Evolutionary conservation across 2,888 invertebrate species (phyloP), one percentile per base, ranked within the genome.

Genomic region (Sceliomorpha sp.): DNA sequence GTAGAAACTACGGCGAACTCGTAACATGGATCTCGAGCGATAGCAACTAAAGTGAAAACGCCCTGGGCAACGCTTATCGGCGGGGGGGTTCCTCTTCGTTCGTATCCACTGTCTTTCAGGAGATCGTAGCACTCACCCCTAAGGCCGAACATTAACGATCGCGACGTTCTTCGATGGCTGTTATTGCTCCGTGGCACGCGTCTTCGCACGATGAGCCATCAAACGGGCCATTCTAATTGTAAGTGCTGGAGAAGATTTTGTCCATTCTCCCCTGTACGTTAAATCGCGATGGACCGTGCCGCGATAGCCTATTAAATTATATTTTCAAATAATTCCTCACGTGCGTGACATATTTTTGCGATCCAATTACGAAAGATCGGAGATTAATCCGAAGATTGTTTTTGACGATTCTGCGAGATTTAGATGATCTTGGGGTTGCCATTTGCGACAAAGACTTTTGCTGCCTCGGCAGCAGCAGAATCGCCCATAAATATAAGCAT

Each of bases 401-500:
- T 20, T 20, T 20, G 20, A 1, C 13, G 26, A 27, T n/a, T 6
- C 6, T 27, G 13, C 29, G 29, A 13, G 27, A 44, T 29, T 27
- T n/a, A 1, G 5, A 20, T 10, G 15, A 40, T 47, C 27, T 14
- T 3, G 37, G 4, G 32, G 5, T 4, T 20, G 20, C 5, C 5
- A 20, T 20, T 20, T 44, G 27, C 26, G 55, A 44, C 40, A 27
- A 66, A 77, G 68, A 74, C 70, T 76, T 76, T 72, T 48, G 69
- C 48, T 9, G 12, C 48, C 58, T 56, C 56, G 60, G 44, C 48
- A 45, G 34, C 13, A 15, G 10, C 60, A 74, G 76, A 77, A 81
- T 78, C 77, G 74, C 74, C 74, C 83, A 77, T 85, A 84, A 84
- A 85, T 84, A 82, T 77, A 76, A 76, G 72, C 76, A 69, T 74